A percentile compares a stretch with the other conserved stretches of the same genome.
phyloP scores from a whole-genome alignment of 2,797 vertebrate species.

The Margarornis squamiger region DNA sequence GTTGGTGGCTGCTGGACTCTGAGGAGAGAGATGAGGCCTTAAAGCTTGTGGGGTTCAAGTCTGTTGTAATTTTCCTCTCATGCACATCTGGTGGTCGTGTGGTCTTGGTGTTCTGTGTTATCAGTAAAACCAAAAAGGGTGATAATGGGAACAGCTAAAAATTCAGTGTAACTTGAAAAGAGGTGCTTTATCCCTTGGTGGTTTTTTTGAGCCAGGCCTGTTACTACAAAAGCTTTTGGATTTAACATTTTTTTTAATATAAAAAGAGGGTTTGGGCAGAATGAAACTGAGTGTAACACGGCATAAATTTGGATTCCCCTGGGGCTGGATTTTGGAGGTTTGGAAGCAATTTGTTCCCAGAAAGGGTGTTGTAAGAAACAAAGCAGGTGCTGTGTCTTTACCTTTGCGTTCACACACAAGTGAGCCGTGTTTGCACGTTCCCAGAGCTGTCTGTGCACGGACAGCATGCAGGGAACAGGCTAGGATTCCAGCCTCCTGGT shows the following conservation, averaged over 20 bases:
- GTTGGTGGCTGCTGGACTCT: neutral
- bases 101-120: neutral
- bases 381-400: rapidly evolving
- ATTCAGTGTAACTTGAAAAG: rapidly evolving
- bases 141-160: neutral
- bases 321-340: neutral
- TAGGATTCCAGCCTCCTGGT: neutral
- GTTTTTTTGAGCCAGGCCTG: neutral
- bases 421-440: neutral
- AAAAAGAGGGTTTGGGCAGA: neutral
- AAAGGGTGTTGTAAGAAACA: rapidly evolving
- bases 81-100: rapidly evolving
- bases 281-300: rapidly evolving
- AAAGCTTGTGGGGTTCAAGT: neutral
- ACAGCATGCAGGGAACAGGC: neutral
- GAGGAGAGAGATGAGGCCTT: neutral
- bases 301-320: neutral
- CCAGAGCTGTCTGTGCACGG: neutral
- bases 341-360: rapidly evolving
- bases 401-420: neutral
- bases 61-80: neutral
- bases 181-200: neutral
- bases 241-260: neutral
- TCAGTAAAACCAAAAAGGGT: neutral
- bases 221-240: rapidly evolving